Evolutionary conservation across 2,797 vertebrate species (phyloP), one percentile per base, ranked within the genome.

Genomic region (Pangasius krempfi): DNA sequence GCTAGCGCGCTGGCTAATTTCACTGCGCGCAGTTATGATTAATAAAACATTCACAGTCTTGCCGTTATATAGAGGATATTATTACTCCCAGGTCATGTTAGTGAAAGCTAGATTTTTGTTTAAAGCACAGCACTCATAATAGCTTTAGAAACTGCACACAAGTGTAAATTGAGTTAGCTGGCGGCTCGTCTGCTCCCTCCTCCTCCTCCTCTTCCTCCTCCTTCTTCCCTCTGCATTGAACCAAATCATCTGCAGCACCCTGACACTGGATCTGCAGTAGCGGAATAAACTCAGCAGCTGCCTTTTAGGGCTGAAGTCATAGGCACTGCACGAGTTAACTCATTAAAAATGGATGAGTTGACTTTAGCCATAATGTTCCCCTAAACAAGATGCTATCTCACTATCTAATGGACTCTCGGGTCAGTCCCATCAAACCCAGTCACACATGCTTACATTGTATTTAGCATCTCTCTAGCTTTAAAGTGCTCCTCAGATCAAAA

Each of bases 191-290:
- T 92, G 93, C 72, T 30, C 87, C 91, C 76, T 93, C 93, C 94
- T 30, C 81, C 14, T 60, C 72, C 58, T 62, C 86, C 54, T 22
- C 60, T 62, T 37, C 86, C 37, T 90, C 91, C 89, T 92, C 91
- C 91, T 85, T 62, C 92, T 88, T 40, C 86, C 93, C 93, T 95
- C 95, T 89, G 94, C 95, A 94, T 94, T 95, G 94, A 95, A 95
- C 94, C 94, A 96, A 93, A 94, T 92, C 94, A 94, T 94, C 94
- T 95, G 95, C 93, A 95, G 91, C 87, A 87, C 66, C 90, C 93
- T 94, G 93, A 92, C 91, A 91, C 93, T 93, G 90, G 91, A 94
- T 94, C 95, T 93, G 95, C 94, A 94, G 88, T 91, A 68, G 79
- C 14, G 44, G 40, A 62, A 84, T 62, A 37, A 30, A 68, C 80